These are phyloP conservation scores for Acanthosepion esculentum DNA, from an alignment of 2,888 invertebrate species.

Conservation along the genomic window DNA sequence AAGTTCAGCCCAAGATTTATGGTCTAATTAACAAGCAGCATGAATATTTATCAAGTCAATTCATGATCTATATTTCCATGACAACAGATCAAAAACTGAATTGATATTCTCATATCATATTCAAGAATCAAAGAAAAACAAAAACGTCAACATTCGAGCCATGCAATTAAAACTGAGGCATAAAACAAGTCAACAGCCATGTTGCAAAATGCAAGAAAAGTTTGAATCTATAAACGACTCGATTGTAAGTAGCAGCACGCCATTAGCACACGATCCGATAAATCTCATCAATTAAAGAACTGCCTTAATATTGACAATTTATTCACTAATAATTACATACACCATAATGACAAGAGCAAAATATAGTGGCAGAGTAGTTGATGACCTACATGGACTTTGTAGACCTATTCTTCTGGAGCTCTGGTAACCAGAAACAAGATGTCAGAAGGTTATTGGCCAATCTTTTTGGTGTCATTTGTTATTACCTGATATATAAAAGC, in stretches of 20 bases:
- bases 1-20: too few species aligned
- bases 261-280: neutral
- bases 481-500: neutral
- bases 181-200: neutral
- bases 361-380: neutral
- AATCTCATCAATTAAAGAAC: neutral
- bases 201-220: neutral
- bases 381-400: conserved; percentile 1
- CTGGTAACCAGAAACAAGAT: neutral
- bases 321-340: conserved; percentile 46
- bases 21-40: too few species aligned
- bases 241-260: neutral
- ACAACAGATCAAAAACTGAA: neutral
- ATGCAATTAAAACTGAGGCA: neutral
- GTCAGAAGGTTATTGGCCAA: neutral
- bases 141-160: neutral
- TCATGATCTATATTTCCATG: neutral
- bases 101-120: neutral
- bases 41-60: neutral
- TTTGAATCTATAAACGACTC: neutral
- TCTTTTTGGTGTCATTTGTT: neutral
- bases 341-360: conserved; percentile 38
- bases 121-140: neutral
- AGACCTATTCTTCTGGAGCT: neutral
- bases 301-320: conserved; percentile 45